phyloP scores from a whole-genome alignment of 2,113 vertebrate genomes.

The Calyptommatus sinebrachiatus region DNA sequence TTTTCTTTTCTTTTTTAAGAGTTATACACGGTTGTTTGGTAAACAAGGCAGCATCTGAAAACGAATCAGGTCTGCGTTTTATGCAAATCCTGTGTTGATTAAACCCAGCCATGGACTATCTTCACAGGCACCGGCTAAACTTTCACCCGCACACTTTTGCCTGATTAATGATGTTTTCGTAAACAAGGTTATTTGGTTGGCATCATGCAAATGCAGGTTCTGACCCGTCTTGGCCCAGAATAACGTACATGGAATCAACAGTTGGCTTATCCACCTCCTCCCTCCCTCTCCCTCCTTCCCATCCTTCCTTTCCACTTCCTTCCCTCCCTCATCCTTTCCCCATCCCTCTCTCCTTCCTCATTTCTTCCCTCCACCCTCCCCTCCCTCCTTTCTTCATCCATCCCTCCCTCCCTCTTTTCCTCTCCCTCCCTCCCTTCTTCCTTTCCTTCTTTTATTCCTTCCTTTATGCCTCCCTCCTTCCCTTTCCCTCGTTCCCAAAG shows the following conservation, averaged over 20 bases:
- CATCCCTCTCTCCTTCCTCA: background rate
- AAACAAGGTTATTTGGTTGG: background rate
- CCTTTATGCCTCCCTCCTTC: too few relatives aligned
- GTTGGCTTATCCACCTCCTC: too few relatives aligned
- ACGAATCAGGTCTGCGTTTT: background rate
- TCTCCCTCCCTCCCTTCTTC: too few relatives aligned
- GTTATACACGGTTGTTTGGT: background rate
- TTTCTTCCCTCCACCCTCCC: background rate
- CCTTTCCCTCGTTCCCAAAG: too few relatives aligned
- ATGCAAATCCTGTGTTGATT: slow-evolving; percentile 13
- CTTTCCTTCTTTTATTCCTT: too few relatives aligned
- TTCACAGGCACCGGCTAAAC: background rate
- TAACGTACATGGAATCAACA: background rate
- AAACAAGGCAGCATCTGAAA: background rate
- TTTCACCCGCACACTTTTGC: background rate
- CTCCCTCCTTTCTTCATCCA: too few relatives aligned
- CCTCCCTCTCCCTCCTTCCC: too few relatives aligned
- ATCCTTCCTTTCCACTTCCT: background rate
- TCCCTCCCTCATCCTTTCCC: background rate
- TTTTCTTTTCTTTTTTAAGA: background rate
- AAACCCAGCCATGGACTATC: background rate
- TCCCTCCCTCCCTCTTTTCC: background rate
- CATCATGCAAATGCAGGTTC: slow-evolving; percentile 1
- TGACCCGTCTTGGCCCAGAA: background rate
- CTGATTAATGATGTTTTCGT: background rate